Percentiles rank a stretch among this genome's conserved stretches.
Conservation (phyloP, 1,140 invertebrate species). For the Dufourea novaeangliae region DNA sequence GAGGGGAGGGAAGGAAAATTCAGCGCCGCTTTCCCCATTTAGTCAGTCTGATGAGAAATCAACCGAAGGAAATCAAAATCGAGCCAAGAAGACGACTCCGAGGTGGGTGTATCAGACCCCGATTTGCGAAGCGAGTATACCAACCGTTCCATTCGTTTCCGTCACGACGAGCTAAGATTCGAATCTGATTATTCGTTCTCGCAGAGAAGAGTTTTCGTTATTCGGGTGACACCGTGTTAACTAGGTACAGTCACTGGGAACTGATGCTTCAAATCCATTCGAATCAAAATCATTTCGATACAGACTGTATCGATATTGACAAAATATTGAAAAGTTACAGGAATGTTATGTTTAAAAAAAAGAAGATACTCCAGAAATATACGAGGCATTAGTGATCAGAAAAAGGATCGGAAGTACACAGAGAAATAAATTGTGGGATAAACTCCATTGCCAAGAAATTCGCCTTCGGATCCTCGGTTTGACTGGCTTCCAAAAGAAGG, state of each 20-base stretch:
- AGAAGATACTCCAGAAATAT: no score
- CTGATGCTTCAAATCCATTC: no score
- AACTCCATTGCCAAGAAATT: constrained; percentile 28
- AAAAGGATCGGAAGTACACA: no score
- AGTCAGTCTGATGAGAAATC: constrained; percentile 45
- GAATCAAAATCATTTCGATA: no score
- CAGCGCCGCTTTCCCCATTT: constrained; percentile 38
- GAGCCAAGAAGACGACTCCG: constrained; percentile 21
- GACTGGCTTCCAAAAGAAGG: constrained; percentile 20
- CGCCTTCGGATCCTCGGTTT: constrained; percentile 31
- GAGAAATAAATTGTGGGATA: constrained; percentile 22
- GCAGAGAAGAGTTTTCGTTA: constrained; percentile 29
- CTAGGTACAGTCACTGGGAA: no score
- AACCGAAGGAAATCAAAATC: constrained; percentile 50
- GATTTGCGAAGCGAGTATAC: not conserved
- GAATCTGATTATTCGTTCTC: constrained; percentile 15
- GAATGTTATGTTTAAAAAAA: no score
- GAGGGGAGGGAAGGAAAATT: not conserved
- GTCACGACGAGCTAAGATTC: not conserved
- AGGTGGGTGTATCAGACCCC: constrained; percentile 1
- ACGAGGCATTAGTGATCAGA: no score
- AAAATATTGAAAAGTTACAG: no score
- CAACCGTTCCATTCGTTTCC: not conserved
- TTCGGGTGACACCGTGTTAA: no score
- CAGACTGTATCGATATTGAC: not conserved